Evolutionary conservation across 2,113 vertebrate genomes (phyloP), one percentile per base, ranked within the genome.

Genomic region (Anarhynchus alexandrinus): DNA sequence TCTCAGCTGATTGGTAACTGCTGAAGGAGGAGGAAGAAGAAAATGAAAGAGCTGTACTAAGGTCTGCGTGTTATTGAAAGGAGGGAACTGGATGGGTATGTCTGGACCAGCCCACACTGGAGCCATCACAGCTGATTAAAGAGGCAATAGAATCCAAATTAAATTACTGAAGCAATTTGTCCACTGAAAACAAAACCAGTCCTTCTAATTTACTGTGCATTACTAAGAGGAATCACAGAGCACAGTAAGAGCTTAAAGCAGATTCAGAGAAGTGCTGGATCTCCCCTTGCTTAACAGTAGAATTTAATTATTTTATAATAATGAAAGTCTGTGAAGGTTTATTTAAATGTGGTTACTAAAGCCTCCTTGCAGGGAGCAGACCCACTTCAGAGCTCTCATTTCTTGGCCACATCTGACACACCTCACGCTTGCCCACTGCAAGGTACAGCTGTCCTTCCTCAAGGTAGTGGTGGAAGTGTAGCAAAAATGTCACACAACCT

Each of bases 141-240:
- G 94, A 95, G 94, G 88, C 97, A 93, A 51, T 82, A 90, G 94
- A 96, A 93, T 95, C 74, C 94, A 96, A 94, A 94, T 97, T 96
- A 96, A 96, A 96, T 97, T 96, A 96, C 83, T 65, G 86, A 86
- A 86, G 77, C 71, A 78, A 81, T 96, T 94, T 96, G 94, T 95
- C 89, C 92, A 94, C 61, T 88, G 90, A 82, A 67, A 89, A 94
- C 92, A 95, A 95, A 96, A 90, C 73, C 59, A 87, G 71, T 94
- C 94, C 83, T 92, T 94, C 85, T 97, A 96, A 98, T 97, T 96
- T 97, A 96, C 90, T 71, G 40, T 92, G 58, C 70, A 73, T 91
- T 92, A 79, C 86, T 87, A 65, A 97, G 86, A 96, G 67, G 79
- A 95, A 87, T 92, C 57, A 82, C 83, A 69, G 73, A 93, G 71